A percentile compares a stretch with the other conserved stretches of the same genome.
These are phyloP conservation scores for Athripsodes cinereus DNA, from an alignment of 2,888 invertebrate species.

Conservation along the genomic window DNA sequence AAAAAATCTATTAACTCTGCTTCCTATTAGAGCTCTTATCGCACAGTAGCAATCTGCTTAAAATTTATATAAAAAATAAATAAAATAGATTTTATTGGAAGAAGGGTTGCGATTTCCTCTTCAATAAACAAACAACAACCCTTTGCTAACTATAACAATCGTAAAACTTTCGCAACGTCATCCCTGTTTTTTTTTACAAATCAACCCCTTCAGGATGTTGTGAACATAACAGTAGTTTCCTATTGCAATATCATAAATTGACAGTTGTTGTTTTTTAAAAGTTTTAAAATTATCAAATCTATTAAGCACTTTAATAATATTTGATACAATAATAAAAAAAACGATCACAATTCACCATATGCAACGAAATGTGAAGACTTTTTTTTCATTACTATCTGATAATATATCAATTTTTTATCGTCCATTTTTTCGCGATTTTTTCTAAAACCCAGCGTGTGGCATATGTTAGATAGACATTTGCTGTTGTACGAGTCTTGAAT, in stretches of 20 bases:
- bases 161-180: neutral
- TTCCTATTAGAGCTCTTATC: no score
- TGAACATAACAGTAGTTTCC: neutral
- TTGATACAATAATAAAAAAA: neutral
- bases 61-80: conserved; percentile 1
- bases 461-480: neutral
- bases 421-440: neutral
- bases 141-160: conserved; percentile 2
- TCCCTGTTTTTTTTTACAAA: no score
- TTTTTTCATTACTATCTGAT: neutral
- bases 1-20: neutral
- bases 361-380: neutral
- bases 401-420: neutral
- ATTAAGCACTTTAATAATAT: neutral
- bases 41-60: conserved; percentile 4
- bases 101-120: conserved; percentile 15
- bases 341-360: neutral
- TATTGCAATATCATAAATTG: neutral
- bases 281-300: neutral
- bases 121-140: conserved; percentile 7
- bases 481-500: no score
- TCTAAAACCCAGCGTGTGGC: neutral
- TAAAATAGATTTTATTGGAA: neutral
- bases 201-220: neutral
- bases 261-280: neutral